A percentile compares a stretch with the other conserved stretches of the same genome.
These are phyloP conservation scores for Drosophila mauritiana DNA, from an alignment of 1,140 invertebrate species.

Conservation along the genomic window DNA sequence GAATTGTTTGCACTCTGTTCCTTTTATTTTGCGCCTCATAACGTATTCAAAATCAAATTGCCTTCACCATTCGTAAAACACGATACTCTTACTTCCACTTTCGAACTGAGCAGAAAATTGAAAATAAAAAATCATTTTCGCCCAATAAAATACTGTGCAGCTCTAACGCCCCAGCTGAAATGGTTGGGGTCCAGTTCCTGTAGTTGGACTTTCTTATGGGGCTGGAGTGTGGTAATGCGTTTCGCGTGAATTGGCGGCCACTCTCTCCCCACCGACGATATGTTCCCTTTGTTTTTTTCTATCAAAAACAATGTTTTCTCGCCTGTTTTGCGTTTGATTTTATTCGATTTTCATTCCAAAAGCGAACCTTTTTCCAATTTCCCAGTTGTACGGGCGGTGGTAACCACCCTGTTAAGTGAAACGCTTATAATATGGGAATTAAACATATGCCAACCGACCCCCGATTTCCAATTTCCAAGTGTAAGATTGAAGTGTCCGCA, in stretches of 20 bases:
- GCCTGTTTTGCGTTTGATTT: slow-evolving; percentile 82
- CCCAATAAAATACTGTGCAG: slow-evolving; percentile 79
- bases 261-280: slow-evolving; percentile 44
- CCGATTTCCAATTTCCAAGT: too few relatives aligned
- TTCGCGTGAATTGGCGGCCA: slow-evolving; percentile 79
- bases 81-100: slow-evolving; percentile 73
- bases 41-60: slow-evolving; percentile 83
- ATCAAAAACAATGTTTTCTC: slow-evolving; percentile 80
- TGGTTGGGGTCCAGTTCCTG: slow-evolving; percentile 43
- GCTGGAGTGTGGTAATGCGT: slow-evolving; percentile 64
- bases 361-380: slow-evolving; percentile 37
- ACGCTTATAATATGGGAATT: slow-evolving; percentile 63
- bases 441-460: slow-evolving; percentile 3
- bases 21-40: slow-evolving; percentile 76
- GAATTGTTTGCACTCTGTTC: slow-evolving; percentile 75
- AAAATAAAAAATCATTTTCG: slow-evolving; percentile 84
- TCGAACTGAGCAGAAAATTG: slow-evolving; percentile 66
- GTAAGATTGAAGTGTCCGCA: too few relatives aligned
- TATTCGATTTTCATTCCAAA: slow-evolving; percentile 67
- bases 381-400: slow-evolving; percentile 48
- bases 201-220: not conserved
- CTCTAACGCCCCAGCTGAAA: slow-evolving; percentile 33
- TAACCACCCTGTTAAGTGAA: slow-evolving; percentile 39
- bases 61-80: slow-evolving; percentile 63
- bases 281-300: slow-evolving; percentile 30